These are phyloP conservation scores for Sebastes nivosus DNA, from an alignment of 2,797 vertebrate genomes.

Conservation along the genomic window DNA sequence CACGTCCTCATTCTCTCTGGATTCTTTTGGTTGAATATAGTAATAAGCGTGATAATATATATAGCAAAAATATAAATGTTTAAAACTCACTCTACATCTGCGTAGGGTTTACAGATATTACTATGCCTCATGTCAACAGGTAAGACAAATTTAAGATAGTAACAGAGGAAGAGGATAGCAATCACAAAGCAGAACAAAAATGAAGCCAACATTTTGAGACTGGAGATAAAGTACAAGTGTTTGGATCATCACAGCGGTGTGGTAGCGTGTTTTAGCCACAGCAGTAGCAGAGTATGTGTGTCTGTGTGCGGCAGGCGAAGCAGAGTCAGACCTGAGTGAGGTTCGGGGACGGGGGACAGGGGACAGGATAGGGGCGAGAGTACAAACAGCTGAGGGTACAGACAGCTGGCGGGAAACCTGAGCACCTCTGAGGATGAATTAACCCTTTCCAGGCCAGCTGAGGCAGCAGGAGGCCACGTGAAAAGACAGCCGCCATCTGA, in stretches of 20 bases:
- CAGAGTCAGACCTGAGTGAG: conserved; percentile 30
- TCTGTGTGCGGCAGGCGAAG: not conserved
- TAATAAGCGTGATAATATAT: too few relatives aligned
- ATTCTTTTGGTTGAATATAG: not conserved
- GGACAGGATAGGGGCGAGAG: conserved; percentile 54
- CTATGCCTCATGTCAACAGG: not conserved
- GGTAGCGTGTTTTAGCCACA: conserved; percentile 5
- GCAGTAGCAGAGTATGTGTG: not conserved
- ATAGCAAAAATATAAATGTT: too few relatives aligned
- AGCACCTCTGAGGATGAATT: conserved; percentile 58
- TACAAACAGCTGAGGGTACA: conserved; percentile 78
- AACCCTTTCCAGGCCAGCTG: conserved; percentile 62
- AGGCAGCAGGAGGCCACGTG: conserved; percentile 45
- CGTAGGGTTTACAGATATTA: not conserved
- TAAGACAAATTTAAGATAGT: not conserved
- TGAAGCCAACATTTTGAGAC: not conserved
- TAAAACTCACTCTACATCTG: too few relatives aligned
- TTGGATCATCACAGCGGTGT: not conserved
- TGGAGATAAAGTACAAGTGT: not conserved
- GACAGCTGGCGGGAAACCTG: conserved; percentile 81
- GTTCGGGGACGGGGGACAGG: conserved; percentile 40
- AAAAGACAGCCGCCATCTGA: conserved; percentile 30
- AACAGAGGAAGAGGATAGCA: not conserved
- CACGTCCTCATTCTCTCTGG: not conserved
- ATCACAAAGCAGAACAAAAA: not conserved